Conservation (phyloP, 2,888 invertebrate species). For the Mechanitis messenoides region DNA sequence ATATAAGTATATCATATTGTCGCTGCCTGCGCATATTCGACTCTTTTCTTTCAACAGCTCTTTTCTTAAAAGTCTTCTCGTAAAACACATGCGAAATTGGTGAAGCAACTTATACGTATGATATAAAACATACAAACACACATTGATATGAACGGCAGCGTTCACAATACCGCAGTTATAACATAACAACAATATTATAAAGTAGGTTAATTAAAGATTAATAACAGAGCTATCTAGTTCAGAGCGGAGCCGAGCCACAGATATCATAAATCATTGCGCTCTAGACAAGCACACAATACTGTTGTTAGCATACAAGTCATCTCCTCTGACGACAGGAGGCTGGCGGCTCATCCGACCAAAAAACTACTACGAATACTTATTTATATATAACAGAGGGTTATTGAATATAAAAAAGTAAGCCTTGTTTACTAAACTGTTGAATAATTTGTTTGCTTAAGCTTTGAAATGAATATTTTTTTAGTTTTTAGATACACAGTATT, state of each 20-base stretch:
- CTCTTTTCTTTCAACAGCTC: no score
- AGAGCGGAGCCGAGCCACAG: slow-evolving; percentile 1
- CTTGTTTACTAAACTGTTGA: no score
- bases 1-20: no score
- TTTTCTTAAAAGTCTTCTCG: no score
- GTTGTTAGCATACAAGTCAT: slow-evolving; percentile 45
- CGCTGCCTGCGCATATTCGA: no score
- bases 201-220: slow-evolving; percentile 6
- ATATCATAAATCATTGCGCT: slow-evolving; percentile 55
- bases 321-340: slow-evolving; percentile 53
- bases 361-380: slow-evolving; percentile 34
- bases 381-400: neutral
- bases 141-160: slow-evolving; percentile 11
- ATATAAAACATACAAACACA: neutral
- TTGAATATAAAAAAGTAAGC: no score
- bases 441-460: no score
- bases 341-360: slow-evolving; percentile 43
- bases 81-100: no score
- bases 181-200: neutral
- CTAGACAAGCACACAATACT: slow-evolving; percentile 59
- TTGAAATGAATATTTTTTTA: no score
- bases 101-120: no score
- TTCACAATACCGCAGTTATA: slow-evolving; percentile 38
- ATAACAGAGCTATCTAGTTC: slow-evolving; percentile 5
- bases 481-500: no score